Base-by-base conservation (phyloP, 2,113 vertebrate species). In the Heliornis fulica region DNA sequence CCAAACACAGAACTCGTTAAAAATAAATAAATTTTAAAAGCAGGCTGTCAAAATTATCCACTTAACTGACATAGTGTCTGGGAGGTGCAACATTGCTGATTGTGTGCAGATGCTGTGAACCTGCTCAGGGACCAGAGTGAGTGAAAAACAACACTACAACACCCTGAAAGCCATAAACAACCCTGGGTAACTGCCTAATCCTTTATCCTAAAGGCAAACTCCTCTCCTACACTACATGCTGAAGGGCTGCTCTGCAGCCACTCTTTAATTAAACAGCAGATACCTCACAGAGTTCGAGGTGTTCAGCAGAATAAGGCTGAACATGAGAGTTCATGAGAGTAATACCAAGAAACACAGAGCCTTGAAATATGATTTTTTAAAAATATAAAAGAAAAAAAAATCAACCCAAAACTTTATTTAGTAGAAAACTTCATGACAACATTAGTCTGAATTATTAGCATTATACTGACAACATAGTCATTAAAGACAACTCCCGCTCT, bases 401-500 rank as follows among this genome's bases (percentile, higher is more conserved):
- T 46, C 45, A 87, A 59, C 51, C 8, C 57, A 34, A 56, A 85
- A 32, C 98, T 98, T 82, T 98, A 98, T 96, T 98, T 96, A 31
- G 96, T 96, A 93, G 88, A 51, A 97, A 95, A 77, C 98, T 98
- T 93, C 97, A 93, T 43, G 7, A 71, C 54, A 90, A 80, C 89
- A 56, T 51, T 11, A 78, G 90, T 72, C 54, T 72, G 9, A 76
- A 31, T 22, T 36, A 69, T 12, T 31, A 25, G 45, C 34, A 15
- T 84, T 93, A 98, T 29, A 89, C 15, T 16, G 95, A 65, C 54
- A 98, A 91, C 78, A 97, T 75, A 57, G 46, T 93, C 28, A 80
- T 69, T 54, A 98, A 54, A 65, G 91, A 71, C 59, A 97, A 75
- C 20, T 98, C 82, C n/a, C 63, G 86, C 77, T 94, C 97, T 56